phyloP scores from a whole-genome alignment of 2,888 invertebrate genomes.

The Nymphalis polychloros region DNA sequence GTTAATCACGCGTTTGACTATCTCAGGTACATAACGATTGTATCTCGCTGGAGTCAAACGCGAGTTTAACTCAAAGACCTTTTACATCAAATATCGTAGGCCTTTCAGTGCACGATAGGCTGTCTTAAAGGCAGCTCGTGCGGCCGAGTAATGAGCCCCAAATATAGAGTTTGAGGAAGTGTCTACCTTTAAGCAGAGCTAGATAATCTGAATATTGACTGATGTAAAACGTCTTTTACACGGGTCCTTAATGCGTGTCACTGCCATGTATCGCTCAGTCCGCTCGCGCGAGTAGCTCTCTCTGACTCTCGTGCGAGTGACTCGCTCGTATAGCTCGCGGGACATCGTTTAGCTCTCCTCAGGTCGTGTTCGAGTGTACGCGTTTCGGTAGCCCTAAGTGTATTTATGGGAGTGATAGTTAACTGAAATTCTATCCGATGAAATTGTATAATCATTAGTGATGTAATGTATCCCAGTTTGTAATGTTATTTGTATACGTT shows the following conservation, averaged over 20 bases:
- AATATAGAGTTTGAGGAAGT: no score
- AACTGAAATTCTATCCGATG: slow-evolving; percentile 35
- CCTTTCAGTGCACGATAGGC: no score
- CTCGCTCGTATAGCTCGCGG: slow-evolving; percentile 23
- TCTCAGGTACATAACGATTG: slow-evolving; percentile 14
- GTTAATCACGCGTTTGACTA: slow-evolving; percentile 12
- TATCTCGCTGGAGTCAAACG: not conserved
- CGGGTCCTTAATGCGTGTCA: not conserved
- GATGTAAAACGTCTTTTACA: not conserved
- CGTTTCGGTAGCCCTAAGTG: slow-evolving; percentile 38
- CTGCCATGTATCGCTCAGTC: slow-evolving; percentile 6
- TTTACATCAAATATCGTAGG: no score
- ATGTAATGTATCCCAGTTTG: slow-evolving; percentile 37
- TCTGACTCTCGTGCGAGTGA: slow-evolving; percentile 16
- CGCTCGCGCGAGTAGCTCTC: slow-evolving; percentile 21
- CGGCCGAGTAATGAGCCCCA: no score
- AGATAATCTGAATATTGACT: no score
- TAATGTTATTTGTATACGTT: slow-evolving; percentile 40
- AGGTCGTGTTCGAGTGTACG: slow-evolving; percentile 30
- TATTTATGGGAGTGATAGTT: slow-evolving; percentile 36
- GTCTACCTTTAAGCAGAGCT: no score
- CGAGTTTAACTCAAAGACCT: no score
- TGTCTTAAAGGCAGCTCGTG: no score
- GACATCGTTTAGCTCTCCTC: slow-evolving; percentile 22
- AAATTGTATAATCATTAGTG: slow-evolving; percentile 38